Evolutionary conservation across 2,113 vertebrate genomes (phyloP), one percentile per base, ranked within the genome.

Genomic region (Cynoglossus semilaevis): DNA sequence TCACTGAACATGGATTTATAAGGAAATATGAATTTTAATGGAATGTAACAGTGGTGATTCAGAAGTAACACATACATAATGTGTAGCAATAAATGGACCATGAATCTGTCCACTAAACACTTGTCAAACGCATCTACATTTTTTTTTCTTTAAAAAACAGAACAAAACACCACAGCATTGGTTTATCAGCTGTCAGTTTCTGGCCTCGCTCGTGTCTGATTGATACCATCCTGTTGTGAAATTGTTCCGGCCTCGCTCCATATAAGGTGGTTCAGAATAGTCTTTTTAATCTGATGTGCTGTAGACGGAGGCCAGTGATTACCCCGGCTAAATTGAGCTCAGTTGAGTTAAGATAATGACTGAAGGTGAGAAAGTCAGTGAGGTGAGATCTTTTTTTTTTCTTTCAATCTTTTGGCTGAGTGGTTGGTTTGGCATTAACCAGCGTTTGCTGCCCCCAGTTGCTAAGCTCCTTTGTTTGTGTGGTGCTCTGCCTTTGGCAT

Each of bases 391-490:
- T 62, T 56, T 69, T 53, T 49, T 37, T 5, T 37, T 37, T 11
- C 36, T 37, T 37, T 11, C 36, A 34, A 4, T 8, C 38, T 41
- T 41, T 41, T 41, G 63, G 58, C 63, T 58, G 66, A 55, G 46
- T 56, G 82, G 62, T 50, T 14, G 4, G 42, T 45, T 70, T 63
- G 70, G 76, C 53, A n/a, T 49, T 71, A 53, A 40, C 53, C 57
- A 43, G 50, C 73, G 62, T 40, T 69, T 37, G 50, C 69, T 36
- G 22, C 72, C 52, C 51, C 34, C 55, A 66, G 87, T 87, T 85
- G 82, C 84, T 82, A 82, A 84, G 82, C 76, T 79, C 58, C 83
- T 81, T 80, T 89, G 82, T 89, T 85, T 87, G 79, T 83, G 71
- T 83, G 74, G 79, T 69, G 63, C 77, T 47, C 68, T 70, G 77